These are phyloP conservation scores for Sus cebifrons DNA, from an alignment of 2,797 vertebrate species.

Conservation along the genomic window DNA sequence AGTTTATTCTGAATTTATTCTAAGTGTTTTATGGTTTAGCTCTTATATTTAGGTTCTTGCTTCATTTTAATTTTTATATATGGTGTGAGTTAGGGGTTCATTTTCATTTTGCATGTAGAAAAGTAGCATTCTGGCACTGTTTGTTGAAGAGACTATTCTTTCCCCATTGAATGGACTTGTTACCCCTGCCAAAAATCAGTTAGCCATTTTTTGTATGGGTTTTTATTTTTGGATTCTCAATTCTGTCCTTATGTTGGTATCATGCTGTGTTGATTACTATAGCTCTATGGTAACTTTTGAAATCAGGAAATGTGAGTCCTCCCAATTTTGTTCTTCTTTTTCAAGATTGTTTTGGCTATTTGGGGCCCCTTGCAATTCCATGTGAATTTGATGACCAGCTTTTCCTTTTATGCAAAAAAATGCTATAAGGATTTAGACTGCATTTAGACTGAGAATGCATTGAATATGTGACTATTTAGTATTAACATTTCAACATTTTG, in stretches of 20 bases:
- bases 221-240: neutral
- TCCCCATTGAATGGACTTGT: neutral
- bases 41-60: neutral
- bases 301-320: neutral
- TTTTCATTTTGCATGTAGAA: neutral
- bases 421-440: no score
- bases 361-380: neutral
- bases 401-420: neutral
- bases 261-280: neutral
- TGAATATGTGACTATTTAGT: neutral
- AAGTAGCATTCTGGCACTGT: neutral
- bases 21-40: neutral
- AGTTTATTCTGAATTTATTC: neutral
- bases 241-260: neutral
- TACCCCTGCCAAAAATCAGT: neutral
- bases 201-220: neutral
- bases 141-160: neutral
- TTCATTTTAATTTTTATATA: slow-evolving; percentile 18
- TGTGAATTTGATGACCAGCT: neutral
- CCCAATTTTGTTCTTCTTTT: neutral
- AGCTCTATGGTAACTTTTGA: neutral
- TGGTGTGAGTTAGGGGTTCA: neutral
- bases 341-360: neutral
- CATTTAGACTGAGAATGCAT: neutral
- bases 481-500: neutral